Percentiles rank a stretch among this genome's conserved stretches.
These are phyloP conservation scores for Caenorhabditis inopinata DNA, from an alignment of 1,140 invertebrate genomes.

Conservation along the genomic window DNA sequence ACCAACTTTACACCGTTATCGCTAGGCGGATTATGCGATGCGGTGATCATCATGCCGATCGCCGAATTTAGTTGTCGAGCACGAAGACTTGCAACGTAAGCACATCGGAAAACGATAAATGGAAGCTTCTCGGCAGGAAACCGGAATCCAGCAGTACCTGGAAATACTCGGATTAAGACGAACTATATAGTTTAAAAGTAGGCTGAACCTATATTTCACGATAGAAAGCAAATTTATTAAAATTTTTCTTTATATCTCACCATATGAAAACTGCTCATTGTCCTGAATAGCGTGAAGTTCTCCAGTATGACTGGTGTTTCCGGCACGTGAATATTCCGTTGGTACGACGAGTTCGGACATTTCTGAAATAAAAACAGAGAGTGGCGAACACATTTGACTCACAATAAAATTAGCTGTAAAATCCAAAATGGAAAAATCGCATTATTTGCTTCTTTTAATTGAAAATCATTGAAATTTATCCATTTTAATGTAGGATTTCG, in stretches of 20 bases:
- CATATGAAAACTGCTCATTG: not conserved
- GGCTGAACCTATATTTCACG: not conserved
- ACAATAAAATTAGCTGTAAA: too few species aligned
- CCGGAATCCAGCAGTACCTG: constrained; percentile 58
- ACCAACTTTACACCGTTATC: constrained; percentile 97
- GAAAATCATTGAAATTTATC: too few species aligned
- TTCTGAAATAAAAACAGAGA: not conserved
- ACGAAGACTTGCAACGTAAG: constrained; percentile 52
- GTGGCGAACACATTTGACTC: too few species aligned
- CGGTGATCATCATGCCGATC: constrained; percentile 92
- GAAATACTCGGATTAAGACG: constrained; percentile 42
- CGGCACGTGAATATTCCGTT: not conserved
- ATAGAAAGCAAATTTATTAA: not conserved
- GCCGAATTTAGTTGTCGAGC: constrained; percentile 41
- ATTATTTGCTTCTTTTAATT: too few species aligned
- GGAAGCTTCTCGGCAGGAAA: constrained; percentile 39
- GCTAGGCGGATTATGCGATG: constrained; percentile 90
- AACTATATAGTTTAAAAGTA: not conserved
- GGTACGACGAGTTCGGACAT: not conserved
- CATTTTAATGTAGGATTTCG: too few species aligned
- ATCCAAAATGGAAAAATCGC: too few species aligned
- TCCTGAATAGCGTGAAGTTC: not conserved
- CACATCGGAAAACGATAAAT: constrained; percentile 52
- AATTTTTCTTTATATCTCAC: not conserved
- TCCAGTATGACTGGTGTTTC: constrained; percentile 4